phyloP scores from a whole-genome alignment of 30 jellyfish, hydroid and myxozoan genomes.

The Aurelia coerulea region DNA sequence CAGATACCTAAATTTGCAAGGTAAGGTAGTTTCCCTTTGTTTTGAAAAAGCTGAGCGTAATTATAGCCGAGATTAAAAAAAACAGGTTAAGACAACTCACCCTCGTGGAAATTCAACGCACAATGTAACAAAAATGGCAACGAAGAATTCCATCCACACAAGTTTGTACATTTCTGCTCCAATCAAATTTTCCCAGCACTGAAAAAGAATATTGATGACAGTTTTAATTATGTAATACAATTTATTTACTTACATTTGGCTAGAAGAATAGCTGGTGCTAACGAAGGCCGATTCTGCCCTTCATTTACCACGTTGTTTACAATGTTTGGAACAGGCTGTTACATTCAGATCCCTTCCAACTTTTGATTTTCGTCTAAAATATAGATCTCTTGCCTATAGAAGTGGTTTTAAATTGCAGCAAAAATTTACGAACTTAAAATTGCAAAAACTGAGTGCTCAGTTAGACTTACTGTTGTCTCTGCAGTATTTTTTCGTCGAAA shows the following conservation, averaged over 20 bases:
- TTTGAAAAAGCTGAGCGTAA: no score
- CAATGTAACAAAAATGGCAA: conserved; percentile 14
- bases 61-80: background rate
- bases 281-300: no score
- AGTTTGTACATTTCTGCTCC: conserved; percentile 75
- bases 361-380: no score
- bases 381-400: no score
- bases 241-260: background rate
- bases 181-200: conserved; percentile 68
- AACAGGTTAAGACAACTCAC: background rate
- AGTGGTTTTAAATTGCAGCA: no score
- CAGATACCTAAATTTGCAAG: no score
- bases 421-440: no score
- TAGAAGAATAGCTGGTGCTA: no score
- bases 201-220: background rate
- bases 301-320: no score
- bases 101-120: conserved; percentile 73
- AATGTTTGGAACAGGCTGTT: no score
- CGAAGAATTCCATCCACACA: conserved; percentile 64
- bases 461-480: conserved; percentile 23
- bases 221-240: background rate
- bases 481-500: conserved; percentile 29
- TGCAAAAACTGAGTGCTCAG: background rate
- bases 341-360: no score
- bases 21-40: no score